phyloP scores from a whole-genome alignment of 1,140 invertebrate species.

The Pomacea maculata region DNA sequence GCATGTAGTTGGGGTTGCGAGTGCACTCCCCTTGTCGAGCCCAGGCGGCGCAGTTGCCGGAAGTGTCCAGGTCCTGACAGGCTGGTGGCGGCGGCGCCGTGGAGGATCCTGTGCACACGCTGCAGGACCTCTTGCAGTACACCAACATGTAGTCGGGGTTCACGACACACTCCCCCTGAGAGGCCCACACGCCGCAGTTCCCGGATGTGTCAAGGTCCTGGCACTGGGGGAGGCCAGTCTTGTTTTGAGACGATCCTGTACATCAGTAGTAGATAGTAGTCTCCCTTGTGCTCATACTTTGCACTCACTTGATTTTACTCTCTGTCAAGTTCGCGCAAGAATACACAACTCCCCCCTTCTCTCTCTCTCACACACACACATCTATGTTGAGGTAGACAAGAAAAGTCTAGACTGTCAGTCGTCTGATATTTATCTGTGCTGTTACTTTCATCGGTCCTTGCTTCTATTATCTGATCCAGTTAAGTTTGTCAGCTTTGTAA shows the following conservation, averaged over 20 bases:
- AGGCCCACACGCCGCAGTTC: constrained; percentile 35
- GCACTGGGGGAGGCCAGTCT: constrained; percentile 16
- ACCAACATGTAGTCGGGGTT: constrained; percentile 40
- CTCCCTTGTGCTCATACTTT: too few species aligned
- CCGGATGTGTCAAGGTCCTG: constrained; percentile 30
- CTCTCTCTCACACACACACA: too few species aligned
- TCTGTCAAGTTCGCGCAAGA: too few species aligned
- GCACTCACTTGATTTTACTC: too few species aligned
- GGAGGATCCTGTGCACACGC: constrained; percentile 18
- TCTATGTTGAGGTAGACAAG: too few species aligned
- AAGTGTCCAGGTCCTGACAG: constrained; percentile 11
- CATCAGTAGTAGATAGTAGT: background rate
- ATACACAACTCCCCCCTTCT: too few species aligned
- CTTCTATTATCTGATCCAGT: too few species aligned
- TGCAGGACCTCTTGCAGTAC: constrained; percentile 38
- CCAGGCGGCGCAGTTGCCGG: constrained; percentile 38
- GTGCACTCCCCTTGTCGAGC: constrained; percentile 43
- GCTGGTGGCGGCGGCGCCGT: too few species aligned
- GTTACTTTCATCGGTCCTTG: background rate
- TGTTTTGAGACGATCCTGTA: too few species aligned
- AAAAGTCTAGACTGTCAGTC: background rate
- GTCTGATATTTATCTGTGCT: background rate
- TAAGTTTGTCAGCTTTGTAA: too few species aligned
- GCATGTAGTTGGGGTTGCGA: constrained; percentile 45
- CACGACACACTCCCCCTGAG: constrained; percentile 30